Base-by-base conservation (phyloP, 2,797 vertebrate species). In the Lagodon rhomboides region DNA sequence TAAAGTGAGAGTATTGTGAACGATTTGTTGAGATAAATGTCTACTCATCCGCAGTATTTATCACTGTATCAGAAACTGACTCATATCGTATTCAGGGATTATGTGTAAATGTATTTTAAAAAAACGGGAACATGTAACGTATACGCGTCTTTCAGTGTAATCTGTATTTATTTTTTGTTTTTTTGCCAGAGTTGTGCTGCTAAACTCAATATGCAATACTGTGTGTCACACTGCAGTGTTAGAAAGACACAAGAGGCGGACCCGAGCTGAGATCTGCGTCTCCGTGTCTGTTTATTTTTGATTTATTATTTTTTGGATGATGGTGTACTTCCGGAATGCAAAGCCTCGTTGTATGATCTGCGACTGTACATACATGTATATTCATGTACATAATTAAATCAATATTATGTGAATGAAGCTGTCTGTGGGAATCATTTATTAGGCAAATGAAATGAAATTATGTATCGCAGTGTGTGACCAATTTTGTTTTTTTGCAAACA, bases 351-450 rank as follows among this genome's bases (percentile, higher is more conserved):
- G 91, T 93, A 90, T 92, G 87, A 92, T 85, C 91, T 87, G 80
- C 77, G 67, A 85, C 68, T 95, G 95, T 95, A 95, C 79, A 95
- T 89, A 94, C 80, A 85, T 95, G 94, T 94, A 95, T 94, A 95
- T 93, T 89, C 85, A 80, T 96, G 95, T 95, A 96, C 84, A 96
- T 94, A 96, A 95, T 94, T 93, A 95, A 96, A 95, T 85, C 55
- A 88, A 84, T 80, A 86, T 80, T 82, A 92, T 88, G 88, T 88
- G 86, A 87, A 88, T 66, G 43, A 64, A 23, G 61, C 13, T 13
- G 71, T 69, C 79, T n/a, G 65, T 73, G 78, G 79, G 65, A 50
- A 49, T 75, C 3, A 17, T 86, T 82, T 70, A 59, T 78, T 34
- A 34, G 17, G 10, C 1, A 30, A 12, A 41, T 20, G n/a, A n/a